These are phyloP conservation scores for Antechinus stuartii DNA, from an alignment of 2,113 vertebrate genomes.

Conservation along the genomic window DNA sequence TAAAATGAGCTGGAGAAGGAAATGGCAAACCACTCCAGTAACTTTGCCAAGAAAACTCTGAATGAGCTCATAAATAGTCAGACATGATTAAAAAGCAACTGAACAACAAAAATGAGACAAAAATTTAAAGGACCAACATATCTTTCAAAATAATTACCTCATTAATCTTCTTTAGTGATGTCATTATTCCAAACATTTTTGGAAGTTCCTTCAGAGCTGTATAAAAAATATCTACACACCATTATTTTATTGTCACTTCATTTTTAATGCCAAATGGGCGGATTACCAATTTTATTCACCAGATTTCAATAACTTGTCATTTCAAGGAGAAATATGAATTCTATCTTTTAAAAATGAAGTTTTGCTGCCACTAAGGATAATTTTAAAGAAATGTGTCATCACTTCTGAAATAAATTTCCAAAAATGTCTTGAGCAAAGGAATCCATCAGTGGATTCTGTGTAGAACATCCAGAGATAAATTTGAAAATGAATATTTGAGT, in stretches of 20 bases:
- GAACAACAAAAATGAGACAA: neutral
- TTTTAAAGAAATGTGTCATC: constrained; percentile 8
- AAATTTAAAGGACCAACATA: neutral
- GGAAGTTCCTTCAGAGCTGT: neutral
- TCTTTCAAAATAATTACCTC: neutral
- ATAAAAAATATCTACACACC: neutral
- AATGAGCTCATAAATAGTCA: neutral
- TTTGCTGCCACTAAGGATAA: neutral
- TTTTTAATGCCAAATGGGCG: neutral
- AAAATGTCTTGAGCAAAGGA: neutral
- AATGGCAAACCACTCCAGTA: neutral
- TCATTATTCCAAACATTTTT: neutral
- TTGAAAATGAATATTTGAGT: neutral
- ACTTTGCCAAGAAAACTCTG: neutral
- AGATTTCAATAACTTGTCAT: constrained; percentile 8
- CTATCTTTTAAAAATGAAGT: neutral
- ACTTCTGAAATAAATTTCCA: neutral
- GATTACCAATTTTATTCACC: neutral
- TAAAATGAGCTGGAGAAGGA: neutral
- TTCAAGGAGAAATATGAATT: neutral
- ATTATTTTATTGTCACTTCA: neutral
- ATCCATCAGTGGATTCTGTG: neutral
- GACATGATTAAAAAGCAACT: neutral
- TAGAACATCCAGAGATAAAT: neutral
- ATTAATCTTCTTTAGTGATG: neutral